These are phyloP conservation scores for Onychostoma macrolepis DNA, from an alignment of 2,113 vertebrate genomes.

Conservation along the genomic window DNA sequence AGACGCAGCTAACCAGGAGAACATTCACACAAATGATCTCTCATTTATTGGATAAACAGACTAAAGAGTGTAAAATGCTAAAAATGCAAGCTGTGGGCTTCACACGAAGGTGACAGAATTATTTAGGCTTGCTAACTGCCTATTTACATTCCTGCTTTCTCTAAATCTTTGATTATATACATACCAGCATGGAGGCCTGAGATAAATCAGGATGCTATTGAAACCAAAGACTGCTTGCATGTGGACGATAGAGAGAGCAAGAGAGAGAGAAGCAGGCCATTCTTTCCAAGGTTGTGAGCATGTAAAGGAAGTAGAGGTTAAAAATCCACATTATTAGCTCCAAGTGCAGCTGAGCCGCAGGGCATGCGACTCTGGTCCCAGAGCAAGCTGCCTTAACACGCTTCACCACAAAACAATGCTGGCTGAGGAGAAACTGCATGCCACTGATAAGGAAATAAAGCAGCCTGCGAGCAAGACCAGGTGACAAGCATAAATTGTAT, in stretches of 20 bases:
- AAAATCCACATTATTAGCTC: slow-evolving; percentile 55
- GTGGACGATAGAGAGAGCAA: background rate
- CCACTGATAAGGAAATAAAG: slow-evolving; percentile 74
- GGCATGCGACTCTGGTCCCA: slow-evolving; percentile 63
- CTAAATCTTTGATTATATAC: slow-evolving; percentile 43
- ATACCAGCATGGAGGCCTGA: slow-evolving; percentile 1
- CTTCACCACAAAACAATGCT: slow-evolving; percentile 70
- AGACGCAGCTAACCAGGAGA: slow-evolving; percentile 18
- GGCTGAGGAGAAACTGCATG: slow-evolving; percentile 73
- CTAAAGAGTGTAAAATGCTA: slow-evolving; percentile 29
- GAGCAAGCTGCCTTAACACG: slow-evolving; percentile 58
- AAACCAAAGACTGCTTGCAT: slow-evolving; percentile 4
- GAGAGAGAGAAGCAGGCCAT: slow-evolving; percentile 5
- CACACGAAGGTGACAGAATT: background rate
- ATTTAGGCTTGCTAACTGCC: background rate
- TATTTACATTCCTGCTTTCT: slow-evolving; percentile 38
- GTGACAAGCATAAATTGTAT: slow-evolving; percentile 78
- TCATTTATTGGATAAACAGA: slow-evolving; percentile 43
- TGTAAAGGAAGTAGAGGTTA: slow-evolving; percentile 47
- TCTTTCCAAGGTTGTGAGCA: slow-evolving; percentile 31
- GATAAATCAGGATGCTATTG: slow-evolving; percentile 36
- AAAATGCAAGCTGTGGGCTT: background rate
- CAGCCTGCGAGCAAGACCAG: slow-evolving; percentile 67
- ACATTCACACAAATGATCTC: slow-evolving; percentile 26
- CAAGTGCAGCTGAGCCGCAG: slow-evolving; percentile 62